phyloP scores from a whole-genome alignment of 1,140 invertebrate species.

The Halesus radiatus region DNA sequence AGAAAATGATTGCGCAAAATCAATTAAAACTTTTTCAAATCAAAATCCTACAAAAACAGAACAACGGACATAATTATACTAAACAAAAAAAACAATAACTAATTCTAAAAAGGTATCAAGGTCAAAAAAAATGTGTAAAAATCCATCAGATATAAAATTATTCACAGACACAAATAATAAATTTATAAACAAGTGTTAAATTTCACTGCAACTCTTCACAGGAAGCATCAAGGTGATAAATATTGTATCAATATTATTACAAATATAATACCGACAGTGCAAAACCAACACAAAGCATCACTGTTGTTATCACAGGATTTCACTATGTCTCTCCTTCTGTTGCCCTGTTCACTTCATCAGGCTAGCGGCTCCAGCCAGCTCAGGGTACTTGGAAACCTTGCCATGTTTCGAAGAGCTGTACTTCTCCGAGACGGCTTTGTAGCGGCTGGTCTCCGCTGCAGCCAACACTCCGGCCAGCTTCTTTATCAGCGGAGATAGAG shows the following conservation, averaged over 20 bases:
- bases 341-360: constrained; percentile 6
- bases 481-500: constrained; percentile 73
- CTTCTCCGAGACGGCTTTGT: constrained; percentile 75
- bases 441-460: constrained; percentile 72
- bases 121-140: constrained; percentile 2
- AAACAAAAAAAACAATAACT: neutral
- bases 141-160: neutral
- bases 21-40: neutral
- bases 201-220: neutral
- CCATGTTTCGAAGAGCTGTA: constrained; percentile 73
- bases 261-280: too few species aligned
- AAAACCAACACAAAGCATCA: neutral
- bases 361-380: constrained; percentile 65
- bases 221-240: neutral
- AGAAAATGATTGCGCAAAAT: neutral
- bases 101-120: neutral
- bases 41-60: too few species aligned
- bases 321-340: constrained; percentile 1
- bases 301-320: constrained; percentile 30
- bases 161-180: neutral
- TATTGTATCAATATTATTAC: too few species aligned
- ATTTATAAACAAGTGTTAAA: neutral
- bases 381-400: constrained; percentile 73
- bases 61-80: neutral
- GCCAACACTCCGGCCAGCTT: constrained; percentile 73